phyloP scores from a whole-genome alignment of 2,797 vertebrate species.

The Orestias chungarensis region DNA sequence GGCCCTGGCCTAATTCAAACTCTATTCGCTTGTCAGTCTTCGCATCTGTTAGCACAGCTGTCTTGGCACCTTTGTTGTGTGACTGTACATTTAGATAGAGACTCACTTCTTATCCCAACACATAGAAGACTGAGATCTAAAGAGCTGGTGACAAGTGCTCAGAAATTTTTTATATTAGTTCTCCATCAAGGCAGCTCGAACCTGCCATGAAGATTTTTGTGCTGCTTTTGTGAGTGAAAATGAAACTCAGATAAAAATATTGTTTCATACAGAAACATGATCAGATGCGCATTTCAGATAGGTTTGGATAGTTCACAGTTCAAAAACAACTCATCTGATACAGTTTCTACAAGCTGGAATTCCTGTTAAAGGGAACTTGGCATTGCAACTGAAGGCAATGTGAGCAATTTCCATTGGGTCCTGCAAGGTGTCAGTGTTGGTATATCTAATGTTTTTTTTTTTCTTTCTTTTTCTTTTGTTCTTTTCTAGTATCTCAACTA shows the following conservation, averaged over 20 bases:
- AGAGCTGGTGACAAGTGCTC: constrained; percentile 33
- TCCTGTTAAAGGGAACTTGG: not conserved
- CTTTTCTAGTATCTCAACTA: not conserved
- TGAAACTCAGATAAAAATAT: not conserved
- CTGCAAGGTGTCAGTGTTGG: not conserved
- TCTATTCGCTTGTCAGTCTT: constrained; percentile 6
- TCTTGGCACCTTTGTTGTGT: constrained; percentile 3
- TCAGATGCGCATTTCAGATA: not conserved
- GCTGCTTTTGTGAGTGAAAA: not conserved
- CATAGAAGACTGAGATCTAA: constrained; percentile 20
- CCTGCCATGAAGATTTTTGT: constrained; percentile 28
- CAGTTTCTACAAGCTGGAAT: not conserved
- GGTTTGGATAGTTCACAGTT: not conserved
- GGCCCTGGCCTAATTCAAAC: constrained; percentile 17
- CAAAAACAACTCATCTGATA: not conserved
- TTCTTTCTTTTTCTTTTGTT: not conserved
- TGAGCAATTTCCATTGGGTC: not conserved
- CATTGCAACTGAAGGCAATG: not conserved
- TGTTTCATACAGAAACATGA: not conserved
- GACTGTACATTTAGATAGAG: constrained; percentile 23
- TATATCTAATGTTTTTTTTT: not conserved
- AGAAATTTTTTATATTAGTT: constrained; percentile 27
- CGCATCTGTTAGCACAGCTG: not conserved
- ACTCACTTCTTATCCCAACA: constrained; percentile 23
- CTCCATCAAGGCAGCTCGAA: constrained; percentile 22